Conservation (phyloP, 1,140 invertebrate species). For the Diabrotica undecimpunctata region DNA sequence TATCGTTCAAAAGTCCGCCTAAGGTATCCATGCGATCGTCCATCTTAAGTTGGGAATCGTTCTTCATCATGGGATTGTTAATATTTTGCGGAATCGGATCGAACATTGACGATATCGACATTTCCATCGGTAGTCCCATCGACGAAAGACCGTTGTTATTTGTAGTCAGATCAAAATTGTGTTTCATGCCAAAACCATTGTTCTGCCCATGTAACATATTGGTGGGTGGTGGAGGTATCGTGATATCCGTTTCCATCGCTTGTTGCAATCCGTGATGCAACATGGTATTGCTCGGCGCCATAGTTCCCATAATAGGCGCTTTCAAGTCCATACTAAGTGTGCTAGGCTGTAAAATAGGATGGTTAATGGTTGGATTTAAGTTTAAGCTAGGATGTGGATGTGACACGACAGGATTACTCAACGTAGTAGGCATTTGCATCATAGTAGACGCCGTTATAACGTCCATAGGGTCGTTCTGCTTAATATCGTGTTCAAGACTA, state of each 20-base stretch:
- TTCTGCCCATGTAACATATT: slow-evolving; percentile 42
- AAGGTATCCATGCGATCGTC: slow-evolving; percentile 16
- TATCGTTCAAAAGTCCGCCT: slow-evolving; percentile 17
- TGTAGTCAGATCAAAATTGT: slow-evolving; percentile 48
- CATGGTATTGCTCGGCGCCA: slow-evolving; percentile 35
- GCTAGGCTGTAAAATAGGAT: slow-evolving; percentile 24
- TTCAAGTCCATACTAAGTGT: slow-evolving; percentile 33
- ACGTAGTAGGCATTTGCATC: slow-evolving; percentile 31
- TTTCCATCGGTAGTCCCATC: slow-evolving; percentile 51
- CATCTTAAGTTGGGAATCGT: slow-evolving; percentile 26
- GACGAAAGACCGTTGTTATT: slow-evolving; percentile 53
- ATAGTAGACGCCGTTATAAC: slow-evolving; percentile 30
- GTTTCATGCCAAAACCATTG: slow-evolving; percentile 54
- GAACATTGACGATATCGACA: slow-evolving; percentile 59
- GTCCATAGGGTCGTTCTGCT: slow-evolving; percentile 51
- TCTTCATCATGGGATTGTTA: slow-evolving; percentile 46
- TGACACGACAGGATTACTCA: slow-evolving; percentile 29
- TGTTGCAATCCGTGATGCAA: slow-evolving; percentile 35
- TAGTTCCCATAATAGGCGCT: slow-evolving; percentile 26
- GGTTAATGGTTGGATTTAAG: slow-evolving; percentile 21
- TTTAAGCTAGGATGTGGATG: slow-evolving; percentile 24
- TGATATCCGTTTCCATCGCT: slow-evolving; percentile 42
- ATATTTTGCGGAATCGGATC: slow-evolving; percentile 53
- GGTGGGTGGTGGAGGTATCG: slow-evolving; percentile 24
- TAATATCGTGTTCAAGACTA: slow-evolving; percentile 58